Conservation (phyloP, 2,888 invertebrate species). For the Nemotelus nigrinus region DNA sequence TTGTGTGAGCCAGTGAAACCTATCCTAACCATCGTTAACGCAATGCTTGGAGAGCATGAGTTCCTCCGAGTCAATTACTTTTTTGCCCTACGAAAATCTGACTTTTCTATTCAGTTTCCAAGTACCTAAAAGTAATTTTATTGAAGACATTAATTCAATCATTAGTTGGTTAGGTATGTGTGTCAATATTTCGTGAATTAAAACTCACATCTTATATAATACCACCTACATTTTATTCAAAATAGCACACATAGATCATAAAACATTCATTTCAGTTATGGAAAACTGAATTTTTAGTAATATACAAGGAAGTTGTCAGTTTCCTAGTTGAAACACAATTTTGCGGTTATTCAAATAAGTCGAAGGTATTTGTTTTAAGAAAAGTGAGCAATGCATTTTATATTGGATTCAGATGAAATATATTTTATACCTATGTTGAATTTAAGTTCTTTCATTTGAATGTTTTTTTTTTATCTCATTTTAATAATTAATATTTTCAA, state of each 20-base stretch:
- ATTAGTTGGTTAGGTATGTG: too few species aligned
- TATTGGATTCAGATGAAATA: slow-evolving; percentile 34
- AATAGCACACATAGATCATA: slow-evolving; percentile 59
- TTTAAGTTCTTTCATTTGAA: slow-evolving; percentile 30
- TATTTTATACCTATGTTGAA: slow-evolving; percentile 19
- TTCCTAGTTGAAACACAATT: too few species aligned
- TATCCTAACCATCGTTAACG: too few species aligned
- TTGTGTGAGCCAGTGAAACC: too few species aligned
- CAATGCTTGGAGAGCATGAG: too few species aligned
- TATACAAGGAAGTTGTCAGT: not conserved
- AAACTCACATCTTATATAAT: slow-evolving; percentile 37
- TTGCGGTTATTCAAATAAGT: too few species aligned
- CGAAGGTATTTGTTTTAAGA: slow-evolving; percentile 1
- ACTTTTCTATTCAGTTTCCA: too few species aligned
- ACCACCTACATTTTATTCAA: slow-evolving; percentile 56
- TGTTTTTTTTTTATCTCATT: slow-evolving; percentile 7
- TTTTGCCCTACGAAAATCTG: too few species aligned
- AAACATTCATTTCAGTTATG: slow-evolving; percentile 46
- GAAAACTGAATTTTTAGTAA: slow-evolving; percentile 14
- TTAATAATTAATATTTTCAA: slow-evolving; percentile 36
- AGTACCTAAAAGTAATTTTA: too few species aligned
- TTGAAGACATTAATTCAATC: too few species aligned
- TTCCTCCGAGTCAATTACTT: too few species aligned
- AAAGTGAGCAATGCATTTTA: slow-evolving; percentile 41
- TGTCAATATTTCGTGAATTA: not conserved